phyloP scores from a whole-genome alignment of 2,888 invertebrate genomes.

The Drosophila ochracea region DNA sequence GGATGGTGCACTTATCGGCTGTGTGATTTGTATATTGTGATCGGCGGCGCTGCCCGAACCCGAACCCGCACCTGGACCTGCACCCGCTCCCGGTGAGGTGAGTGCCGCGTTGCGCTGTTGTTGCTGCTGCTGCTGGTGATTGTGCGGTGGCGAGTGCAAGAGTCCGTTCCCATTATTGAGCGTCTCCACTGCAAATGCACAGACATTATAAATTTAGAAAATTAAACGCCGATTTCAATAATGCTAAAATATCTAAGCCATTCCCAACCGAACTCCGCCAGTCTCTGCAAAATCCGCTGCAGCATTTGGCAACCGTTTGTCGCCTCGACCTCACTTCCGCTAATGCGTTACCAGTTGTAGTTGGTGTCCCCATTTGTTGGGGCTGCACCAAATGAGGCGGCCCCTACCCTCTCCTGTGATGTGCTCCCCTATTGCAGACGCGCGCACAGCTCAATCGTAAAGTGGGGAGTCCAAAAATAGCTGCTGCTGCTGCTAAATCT shows the following conservation, averaged over 20 bases:
- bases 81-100: conserved; percentile 49
- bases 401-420: conserved; percentile 31
- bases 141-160: conserved; percentile 91
- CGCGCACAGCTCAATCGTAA: conserved; percentile 35
- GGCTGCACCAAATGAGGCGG: no score
- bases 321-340: conserved; percentile 44
- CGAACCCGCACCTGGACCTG: conserved; percentile 40
- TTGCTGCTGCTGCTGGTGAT: conserved; percentile 86
- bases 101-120: conserved; percentile 57
- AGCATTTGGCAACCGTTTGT: conserved; percentile 47
- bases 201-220: conserved; percentile 4
- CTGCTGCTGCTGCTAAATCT: conserved; percentile 46
- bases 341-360: conserved; percentile 14
- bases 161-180: conserved; percentile 91
- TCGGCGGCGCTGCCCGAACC: conserved; percentile 63
- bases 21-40: conserved; percentile 89
- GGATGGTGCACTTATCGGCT: conserved; percentile 92
- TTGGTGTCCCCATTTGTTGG: no score
- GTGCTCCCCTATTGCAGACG: conserved; percentile 16
- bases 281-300: conserved; percentile 55
- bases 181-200: conserved; percentile 83
- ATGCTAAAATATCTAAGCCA: conserved; percentile 19
- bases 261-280: conserved; percentile 58
- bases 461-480: conserved; percentile 71
- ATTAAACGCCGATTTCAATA: not conserved